Evolutionary conservation across 1,140 invertebrate genomes (phyloP).

Genomic region (Drosophila bipectinata): DNA sequence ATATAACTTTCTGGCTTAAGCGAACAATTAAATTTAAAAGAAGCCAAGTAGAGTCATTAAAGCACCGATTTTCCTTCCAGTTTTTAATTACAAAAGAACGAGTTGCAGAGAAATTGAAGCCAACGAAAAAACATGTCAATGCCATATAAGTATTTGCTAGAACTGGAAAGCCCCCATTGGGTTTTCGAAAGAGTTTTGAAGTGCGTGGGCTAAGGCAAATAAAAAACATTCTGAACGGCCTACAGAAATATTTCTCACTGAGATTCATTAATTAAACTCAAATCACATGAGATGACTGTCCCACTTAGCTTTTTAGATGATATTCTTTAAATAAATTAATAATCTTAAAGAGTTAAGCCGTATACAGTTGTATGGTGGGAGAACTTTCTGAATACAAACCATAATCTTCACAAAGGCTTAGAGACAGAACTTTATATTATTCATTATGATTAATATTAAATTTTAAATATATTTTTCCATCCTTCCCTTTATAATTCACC

Average conservation of each 20-base stretch:
- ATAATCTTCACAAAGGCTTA: too few relatives aligned
- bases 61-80: background rate
- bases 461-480: background rate
- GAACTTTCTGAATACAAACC: too few relatives aligned
- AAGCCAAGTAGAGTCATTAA: background rate
- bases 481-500: background rate
- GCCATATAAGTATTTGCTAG: background rate
- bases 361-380: too few relatives aligned
- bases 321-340: background rate
- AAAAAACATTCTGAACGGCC: background rate
- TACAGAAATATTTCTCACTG: background rate
- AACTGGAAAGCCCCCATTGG: constrained; percentile 2
- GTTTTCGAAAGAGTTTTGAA: background rate
- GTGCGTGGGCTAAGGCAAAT: background rate
- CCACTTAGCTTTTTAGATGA: background rate
- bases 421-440: too few relatives aligned
- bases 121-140: constrained; percentile 1
- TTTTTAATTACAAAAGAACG: background rate
- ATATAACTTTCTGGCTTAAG: background rate
- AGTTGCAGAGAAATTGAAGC: constrained; percentile 1
- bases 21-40: background rate
- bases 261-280: background rate
- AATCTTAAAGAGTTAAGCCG: background rate
- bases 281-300: background rate
- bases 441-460: too few relatives aligned